Base-by-base conservation (phyloP, 1,140 invertebrate species). In the Bilobella aurantiaca region DNA sequence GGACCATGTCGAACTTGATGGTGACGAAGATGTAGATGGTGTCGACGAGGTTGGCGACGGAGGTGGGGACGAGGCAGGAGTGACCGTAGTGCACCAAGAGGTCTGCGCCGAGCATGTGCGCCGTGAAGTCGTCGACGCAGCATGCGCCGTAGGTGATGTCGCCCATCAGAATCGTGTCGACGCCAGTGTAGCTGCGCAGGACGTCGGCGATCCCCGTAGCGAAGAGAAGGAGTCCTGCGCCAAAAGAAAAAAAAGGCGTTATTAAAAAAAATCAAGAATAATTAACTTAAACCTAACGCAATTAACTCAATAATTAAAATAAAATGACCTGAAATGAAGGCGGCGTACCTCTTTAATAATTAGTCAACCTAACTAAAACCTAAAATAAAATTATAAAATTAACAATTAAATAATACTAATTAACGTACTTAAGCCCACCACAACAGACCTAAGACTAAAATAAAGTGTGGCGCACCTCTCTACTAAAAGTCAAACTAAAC, bases 141-240 rank as follows among this genome's bases (percentile, higher is more conserved):
- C 97, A 99, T 2, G 97, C 97, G 56, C 96, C 97, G 78, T 99
- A 99, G 1, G 94, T 97, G 0, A 96, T 91, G 82, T 99, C 97
- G 16, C 93, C 95, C 91, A 99, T 93, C 67, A 99, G 96, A 18
- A 99, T 83, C n/a, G 88, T 89, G 66, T 98, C 93, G 29, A 90
- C 91, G 56, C 84, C 84, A 16, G 93, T 95, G 76, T 98, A 96
- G 60, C 88, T 83, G 79, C 94, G 87, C 64, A 99, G 87, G 65
- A 99, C 97, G 77, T 98, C 93, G 62, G 90, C 86, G 69, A 99
- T 88, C 32, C 90, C 87, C 72, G 93, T 91, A 0, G 96, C 86
- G 82, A 91, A 99, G 77, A 99, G 82, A 34, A 96, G 80, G 71
- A 89, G 75, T 66, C 89, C 71, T 72, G 60, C 21, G 37, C 56